Evolutionary conservation across 1,140 invertebrate genomes (phyloP).

Genomic region (Myzus persicae): DNA sequence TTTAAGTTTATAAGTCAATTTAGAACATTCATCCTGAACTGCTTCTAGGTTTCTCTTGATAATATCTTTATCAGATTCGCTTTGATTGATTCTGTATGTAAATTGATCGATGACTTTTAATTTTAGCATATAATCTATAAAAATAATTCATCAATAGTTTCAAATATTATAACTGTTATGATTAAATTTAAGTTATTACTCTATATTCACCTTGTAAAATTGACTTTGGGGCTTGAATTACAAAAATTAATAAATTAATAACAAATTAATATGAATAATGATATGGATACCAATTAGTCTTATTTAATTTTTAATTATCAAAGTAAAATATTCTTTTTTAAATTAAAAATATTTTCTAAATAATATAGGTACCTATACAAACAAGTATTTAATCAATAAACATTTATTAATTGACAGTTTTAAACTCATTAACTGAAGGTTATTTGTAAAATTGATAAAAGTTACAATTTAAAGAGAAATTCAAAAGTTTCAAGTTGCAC

Average conservation of each 20-base stretch:
- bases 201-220: neutral
- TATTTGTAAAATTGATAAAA: neutral
- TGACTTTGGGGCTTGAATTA: neutral
- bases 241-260: neutral
- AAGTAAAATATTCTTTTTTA: no score
- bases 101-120: conserved; percentile 42
- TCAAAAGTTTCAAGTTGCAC: neutral
- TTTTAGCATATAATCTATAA: conserved; percentile 39
- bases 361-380: neutral
- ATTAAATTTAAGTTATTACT: neutral
- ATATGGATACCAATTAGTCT: no score
- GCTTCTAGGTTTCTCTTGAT: conserved; percentile 16
- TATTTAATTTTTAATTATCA: no score
- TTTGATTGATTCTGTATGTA: conserved; percentile 14
- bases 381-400: neutral
- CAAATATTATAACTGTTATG: neutral
- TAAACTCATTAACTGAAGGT: neutral
- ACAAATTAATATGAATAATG: neutral
- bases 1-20: conserved; percentile 45
- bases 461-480: neutral
- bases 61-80: conserved; percentile 21
- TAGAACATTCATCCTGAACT: conserved; percentile 27
- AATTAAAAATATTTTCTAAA: no score
- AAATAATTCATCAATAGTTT: neutral
- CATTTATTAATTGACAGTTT: neutral